Conservation (phyloP, 2,888 invertebrate species). For the Helobdella robusta region DNA sequence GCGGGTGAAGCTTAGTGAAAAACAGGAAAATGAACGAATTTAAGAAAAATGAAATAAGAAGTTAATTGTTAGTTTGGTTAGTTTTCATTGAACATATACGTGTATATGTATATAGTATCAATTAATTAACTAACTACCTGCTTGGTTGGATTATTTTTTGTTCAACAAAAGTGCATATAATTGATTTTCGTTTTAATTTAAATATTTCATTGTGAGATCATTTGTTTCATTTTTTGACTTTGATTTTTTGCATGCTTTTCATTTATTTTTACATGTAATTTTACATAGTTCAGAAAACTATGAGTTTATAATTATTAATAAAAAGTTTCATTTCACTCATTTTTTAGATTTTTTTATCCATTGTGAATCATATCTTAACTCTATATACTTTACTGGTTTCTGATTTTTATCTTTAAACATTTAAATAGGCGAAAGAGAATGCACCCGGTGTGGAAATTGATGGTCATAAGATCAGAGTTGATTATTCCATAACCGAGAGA, state of each 20-base stretch:
- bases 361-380: too few relatives aligned
- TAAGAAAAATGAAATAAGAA: slow-evolving; percentile 18
- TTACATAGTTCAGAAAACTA: neutral
- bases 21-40: too few relatives aligned
- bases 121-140: too few relatives aligned
- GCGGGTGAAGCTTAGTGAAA: too few relatives aligned
- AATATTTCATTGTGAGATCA: neutral
- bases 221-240: neutral
- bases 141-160: slow-evolving; percentile 1
- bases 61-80: slow-evolving; percentile 9
- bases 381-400: too few relatives aligned
- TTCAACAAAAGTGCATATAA: neutral
- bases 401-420: too few relatives aligned
- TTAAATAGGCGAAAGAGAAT: slow-evolving; percentile 70
- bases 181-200: neutral
- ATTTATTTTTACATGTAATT: neutral
- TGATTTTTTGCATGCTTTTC: neutral
- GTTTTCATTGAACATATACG: slow-evolving; percentile 10
- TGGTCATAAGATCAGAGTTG: slow-evolving; percentile 81
- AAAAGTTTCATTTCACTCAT: too few relatives aligned
- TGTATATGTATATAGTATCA: too few relatives aligned
- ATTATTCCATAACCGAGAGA: slow-evolving; percentile 86
- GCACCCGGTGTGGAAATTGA: slow-evolving; percentile 90
- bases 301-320: too few relatives aligned
- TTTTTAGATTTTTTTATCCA: too few relatives aligned